These are phyloP conservation scores for Dicycla oo DNA, from an alignment of 2,888 invertebrate genomes.

Conservation along the genomic window DNA sequence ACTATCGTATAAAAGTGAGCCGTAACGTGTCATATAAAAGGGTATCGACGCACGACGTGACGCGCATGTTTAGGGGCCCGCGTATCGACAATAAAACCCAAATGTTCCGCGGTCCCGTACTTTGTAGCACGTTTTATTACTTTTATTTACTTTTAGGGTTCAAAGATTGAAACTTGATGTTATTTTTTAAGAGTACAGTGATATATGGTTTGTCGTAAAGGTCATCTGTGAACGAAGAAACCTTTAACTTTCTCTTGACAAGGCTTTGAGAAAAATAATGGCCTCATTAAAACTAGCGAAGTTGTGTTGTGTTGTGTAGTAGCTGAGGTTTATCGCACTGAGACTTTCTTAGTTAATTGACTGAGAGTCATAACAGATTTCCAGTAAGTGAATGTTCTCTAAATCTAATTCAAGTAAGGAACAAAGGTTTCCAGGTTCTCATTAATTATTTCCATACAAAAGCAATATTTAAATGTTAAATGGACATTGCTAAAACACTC, in stretches of 20 bases:
- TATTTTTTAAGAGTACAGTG: conserved; percentile 51
- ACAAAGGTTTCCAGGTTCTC: too few species aligned
- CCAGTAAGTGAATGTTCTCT: neutral
- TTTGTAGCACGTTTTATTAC: conserved; percentile 66
- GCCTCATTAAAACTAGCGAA: neutral
- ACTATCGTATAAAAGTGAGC: conserved; percentile 58
- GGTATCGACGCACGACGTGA: conserved; percentile 60
- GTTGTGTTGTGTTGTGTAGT: neutral
- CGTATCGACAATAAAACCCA: conserved; percentile 66
- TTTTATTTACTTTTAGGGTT: conserved; percentile 66
- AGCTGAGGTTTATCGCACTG: neutral
- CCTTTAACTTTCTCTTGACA: conserved; percentile 7
- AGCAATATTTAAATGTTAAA: neutral
- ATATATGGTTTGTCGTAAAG: conserved; percentile 45
- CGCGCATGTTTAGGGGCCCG: conserved; percentile 53
- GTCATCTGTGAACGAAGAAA: conserved; percentile 14
- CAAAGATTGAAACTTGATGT: conserved; percentile 61
- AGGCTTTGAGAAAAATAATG: neutral
- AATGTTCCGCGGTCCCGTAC: conserved; percentile 58
- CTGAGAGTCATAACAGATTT: neutral
- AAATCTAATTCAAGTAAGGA: neutral
- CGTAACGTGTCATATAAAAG: conserved; percentile 57
- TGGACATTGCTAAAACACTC: neutral
- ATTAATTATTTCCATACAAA: neutral
- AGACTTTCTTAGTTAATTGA: neutral